Percentiles rank a stretch among this genome's conserved stretches.
Evolutionary conservation across 2,113 vertebrate genomes (phyloP).

Genomic region (Acrocephalus kingi): DNA sequence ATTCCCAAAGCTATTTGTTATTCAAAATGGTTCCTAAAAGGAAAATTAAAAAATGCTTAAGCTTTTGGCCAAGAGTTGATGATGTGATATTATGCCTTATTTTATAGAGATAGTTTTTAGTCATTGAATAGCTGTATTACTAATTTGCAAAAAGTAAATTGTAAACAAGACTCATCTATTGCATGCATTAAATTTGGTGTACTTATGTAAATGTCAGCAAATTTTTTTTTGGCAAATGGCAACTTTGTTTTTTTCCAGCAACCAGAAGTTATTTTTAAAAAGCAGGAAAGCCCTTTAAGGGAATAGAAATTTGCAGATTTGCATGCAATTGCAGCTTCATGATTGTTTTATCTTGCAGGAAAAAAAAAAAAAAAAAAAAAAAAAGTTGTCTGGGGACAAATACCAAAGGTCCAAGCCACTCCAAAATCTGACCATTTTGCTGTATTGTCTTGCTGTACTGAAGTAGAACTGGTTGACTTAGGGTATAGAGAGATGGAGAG

Average conservation of each 20-base stretch:
- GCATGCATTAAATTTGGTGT: not conserved
- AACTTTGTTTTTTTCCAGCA: not conserved
- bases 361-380: not conserved
- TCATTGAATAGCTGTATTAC: not conserved
- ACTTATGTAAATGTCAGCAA: not conserved
- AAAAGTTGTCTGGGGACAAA: not conserved
- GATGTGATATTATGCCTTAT: not conserved
- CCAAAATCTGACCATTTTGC: not conserved
- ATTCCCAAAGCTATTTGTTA: not conserved
- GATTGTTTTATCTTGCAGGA: not conserved
- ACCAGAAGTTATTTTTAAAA: not conserved
- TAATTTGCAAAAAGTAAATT: not conserved
- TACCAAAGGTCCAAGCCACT: not conserved
- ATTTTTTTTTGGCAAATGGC: not conserved
- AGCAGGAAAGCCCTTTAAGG: not conserved
- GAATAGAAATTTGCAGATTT: slow-evolving; percentile 12
- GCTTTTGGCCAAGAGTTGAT: not conserved
- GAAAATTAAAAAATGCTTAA: fast-evolving
- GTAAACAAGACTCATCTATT: not conserved
- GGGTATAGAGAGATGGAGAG: not conserved
- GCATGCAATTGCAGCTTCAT: not conserved
- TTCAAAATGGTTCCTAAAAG: not conserved
- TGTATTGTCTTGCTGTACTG: not conserved
- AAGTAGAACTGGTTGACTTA: not conserved
- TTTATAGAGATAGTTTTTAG: not conserved